Base-by-base conservation (phyloP, 2,888 invertebrate genomes). In the Caenorhabditis virilis region DNA sequence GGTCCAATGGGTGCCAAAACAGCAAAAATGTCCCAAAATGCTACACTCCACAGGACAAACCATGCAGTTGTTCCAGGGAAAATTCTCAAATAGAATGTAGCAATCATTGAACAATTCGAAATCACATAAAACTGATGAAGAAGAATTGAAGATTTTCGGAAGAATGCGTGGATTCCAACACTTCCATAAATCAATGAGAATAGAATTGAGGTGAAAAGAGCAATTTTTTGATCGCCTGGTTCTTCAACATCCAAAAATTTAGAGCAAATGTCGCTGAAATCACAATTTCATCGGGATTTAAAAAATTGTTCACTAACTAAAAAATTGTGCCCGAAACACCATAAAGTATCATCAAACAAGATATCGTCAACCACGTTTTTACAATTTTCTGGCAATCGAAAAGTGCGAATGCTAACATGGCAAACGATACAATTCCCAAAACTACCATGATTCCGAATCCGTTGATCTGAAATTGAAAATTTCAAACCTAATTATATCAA, bases 1-100 rank as follows among this genome's bases (percentile, higher is more conserved):
- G 78, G 78, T 0, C 78, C 78, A 36, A 69, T 58, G 5, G 77
- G 74, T 2, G 77, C 63, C 18, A 77, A 42, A 13, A 78, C 78
- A 9, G 78, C 78, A 46, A 78, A 78, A 2, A 73, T 36, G 35
- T 78, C 77, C 78, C 76, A 78, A 16, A 69, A 51, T 15, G 72
- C 66, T 6, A 77, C 71, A 15, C 55, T 51, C 27, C 62, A 63
- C n/a, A 76, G 57, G 2, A 77, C 55, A 36, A 78, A 75, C 77
- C 77, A 76, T 1, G 75, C 61, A 13, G 78, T 78, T 35, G 70
- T 43, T 7, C 58, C 62, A 4, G 78, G 78, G 33, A 78, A 67
- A 30, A 66, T 59, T 20, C 74, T 45, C 18, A 78, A 61, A 41
- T 78, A 78, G 55, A 70, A 77, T 13, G 75, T 52, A 2, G 78